Evolutionary conservation across 2,888 invertebrate species (phyloP), one percentile per base, ranked within the genome.

Genomic region (Galeopsomyia nigrocyanea): DNA sequence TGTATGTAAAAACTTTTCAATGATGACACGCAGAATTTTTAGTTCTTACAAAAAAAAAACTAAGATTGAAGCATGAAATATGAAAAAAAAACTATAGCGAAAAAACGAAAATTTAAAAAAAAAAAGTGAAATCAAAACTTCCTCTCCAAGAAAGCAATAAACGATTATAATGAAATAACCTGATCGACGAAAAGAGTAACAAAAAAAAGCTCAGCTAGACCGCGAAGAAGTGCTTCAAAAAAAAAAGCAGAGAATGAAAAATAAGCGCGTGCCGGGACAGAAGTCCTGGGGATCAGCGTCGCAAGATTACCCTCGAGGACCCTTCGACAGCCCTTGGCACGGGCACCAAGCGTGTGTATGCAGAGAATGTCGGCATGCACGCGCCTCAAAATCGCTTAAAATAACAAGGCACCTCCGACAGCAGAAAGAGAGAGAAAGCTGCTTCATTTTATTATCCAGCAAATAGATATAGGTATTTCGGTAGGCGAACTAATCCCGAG

Each of bases 241-340:
- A 26, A 22, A 31, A n/a, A 14, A 21, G 22, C 39, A 55, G 73
- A 55, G 73, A 46, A 21, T 58, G 70, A 53, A 53, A 63, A 60
- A 68, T 46, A 49, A 65, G 79, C 77, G 80, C 86, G 86, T 86
- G 86, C 85, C 82, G 73, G 68, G 77, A 78, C 80, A 79, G 81
- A 82, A 80, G 82, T 83, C 78, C 78, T 77, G 78, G 80, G 85
- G 86, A 86, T 86, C 86, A 86, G 82, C 81, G 79, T 79, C 79
- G 79, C 77, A 80, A 83, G 84, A 83, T 84, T 84, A 84, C 84
- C 81, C 82, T 80, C 79, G 80, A 83, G 82, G 83, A 80, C 79
- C 79, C 80, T 81, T 66, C 63, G 64, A 57, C 71, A 68, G 72
- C 56, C 63, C 75, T 75, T 73, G 50, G 19, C 76, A 50, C 71